Evolutionary conservation across 1,140 invertebrate species (phyloP), one percentile per base, ranked within the genome.

Genomic region (Berghia stephanieae): DNA sequence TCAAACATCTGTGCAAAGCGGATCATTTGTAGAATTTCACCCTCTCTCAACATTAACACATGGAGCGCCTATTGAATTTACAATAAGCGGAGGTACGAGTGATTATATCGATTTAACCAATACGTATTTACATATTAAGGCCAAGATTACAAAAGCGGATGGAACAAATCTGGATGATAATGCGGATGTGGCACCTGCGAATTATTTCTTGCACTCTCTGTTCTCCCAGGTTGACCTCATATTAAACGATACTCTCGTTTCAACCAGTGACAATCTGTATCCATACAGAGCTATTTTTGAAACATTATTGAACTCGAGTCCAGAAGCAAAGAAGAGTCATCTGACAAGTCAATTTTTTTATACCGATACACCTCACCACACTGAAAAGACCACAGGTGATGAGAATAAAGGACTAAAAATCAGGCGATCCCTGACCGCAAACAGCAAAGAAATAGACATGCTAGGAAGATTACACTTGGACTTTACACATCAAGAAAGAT

Each of bases 191-290:
- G 44, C 44, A 8, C 44, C 69, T 18, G 16, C 55, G n/a, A 72
- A 72, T 34, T 31, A 52, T 3, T 72, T 43, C 44, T 21, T 72
- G n/a, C 69, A 72, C 68, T 16, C 6, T 72, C 5, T 72, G 42
- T 52, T 72, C 44, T 72, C 44, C n/a, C 66, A 52, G n/a, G 44
- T 72, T 34, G 69, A 72, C 44, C 34, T 72, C 18, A 27, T 5
- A 52, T 42, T 70, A 27, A 70, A 70, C 38, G 67, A 70, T 43
- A 70, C 38, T 43, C 67, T 70, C 34, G 31, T 70, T 43, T 40
- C 67, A 43, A n/a, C 67, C 66, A n/a, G n/a, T n/a, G n/a, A n/a
- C n/a, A n/a, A n/a, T n/a, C n/a, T n/a, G n/a, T n/a, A n/a, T n/a
- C n/a, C n/a, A n/a, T n/a, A n/a, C n/a, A n/a, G n/a, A n/a, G n/a